phyloP scores from a whole-genome alignment of 2,888 invertebrate genomes.

The Caenorhabditis sp. region DNA sequence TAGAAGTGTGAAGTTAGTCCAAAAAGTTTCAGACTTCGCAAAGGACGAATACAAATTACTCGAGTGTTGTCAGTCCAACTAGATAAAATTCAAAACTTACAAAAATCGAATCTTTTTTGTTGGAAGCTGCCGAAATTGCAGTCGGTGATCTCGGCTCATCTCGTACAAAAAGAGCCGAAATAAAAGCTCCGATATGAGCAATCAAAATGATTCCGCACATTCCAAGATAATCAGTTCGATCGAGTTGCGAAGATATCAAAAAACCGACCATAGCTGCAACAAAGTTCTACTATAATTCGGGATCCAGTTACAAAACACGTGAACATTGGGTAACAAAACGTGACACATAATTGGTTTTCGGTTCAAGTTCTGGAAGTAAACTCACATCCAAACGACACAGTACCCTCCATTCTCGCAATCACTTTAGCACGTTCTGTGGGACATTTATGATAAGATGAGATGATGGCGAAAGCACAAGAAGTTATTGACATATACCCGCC shows the following conservation, averaged over 20 bases:
- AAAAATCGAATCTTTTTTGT: slow-evolving; percentile 2
- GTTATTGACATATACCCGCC: slow-evolving; percentile 54
- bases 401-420: slow-evolving; percentile 39
- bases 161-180: slow-evolving; percentile 19
- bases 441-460: slow-evolving; percentile 23
- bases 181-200: slow-evolving; percentile 25
- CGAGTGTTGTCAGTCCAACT: too few species aligned
- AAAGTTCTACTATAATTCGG: neutral
- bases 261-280: slow-evolving; percentile 39
- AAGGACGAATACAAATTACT: too few species aligned
- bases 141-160: slow-evolving; percentile 3
- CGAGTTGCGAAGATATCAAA: slow-evolving; percentile 27
- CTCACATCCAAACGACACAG: slow-evolving; percentile 44
- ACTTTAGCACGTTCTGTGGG: slow-evolving; percentile 21
- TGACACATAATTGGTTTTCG: too few species aligned
- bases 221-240: slow-evolving; percentile 17
- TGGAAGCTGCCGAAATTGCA: neutral
- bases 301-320: too few species aligned
- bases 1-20: too few species aligned
- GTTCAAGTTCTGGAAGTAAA: neutral
- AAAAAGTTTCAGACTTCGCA: too few species aligned
- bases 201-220: slow-evolving; percentile 23
- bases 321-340: too few species aligned
- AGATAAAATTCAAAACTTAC: too few species aligned
- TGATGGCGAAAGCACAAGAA: slow-evolving; percentile 35